These are phyloP conservation scores for Tryphoninae sp. DNA, from an alignment of 2,888 invertebrate genomes.

Conservation along the genomic window DNA sequence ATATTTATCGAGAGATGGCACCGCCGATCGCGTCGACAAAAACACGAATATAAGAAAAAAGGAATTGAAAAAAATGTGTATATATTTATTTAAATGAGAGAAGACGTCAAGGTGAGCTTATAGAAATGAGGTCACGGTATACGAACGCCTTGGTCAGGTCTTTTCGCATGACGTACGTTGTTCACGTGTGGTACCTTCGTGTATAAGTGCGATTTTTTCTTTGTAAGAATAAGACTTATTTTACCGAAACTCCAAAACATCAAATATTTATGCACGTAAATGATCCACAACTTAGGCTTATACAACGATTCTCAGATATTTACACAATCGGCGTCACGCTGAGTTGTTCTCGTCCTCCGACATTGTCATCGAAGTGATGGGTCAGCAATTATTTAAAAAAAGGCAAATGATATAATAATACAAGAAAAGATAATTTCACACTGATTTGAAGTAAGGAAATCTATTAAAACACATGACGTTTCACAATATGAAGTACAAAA, in stretches of 20 bases:
- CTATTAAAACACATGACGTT: background rate
- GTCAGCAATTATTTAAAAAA: slow-evolving; percentile 1
- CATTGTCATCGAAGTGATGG: background rate
- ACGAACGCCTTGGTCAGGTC: slow-evolving; percentile 53
- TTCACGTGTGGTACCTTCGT: slow-evolving; percentile 15
- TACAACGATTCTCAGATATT: background rate
- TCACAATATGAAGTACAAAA: background rate
- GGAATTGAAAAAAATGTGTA: slow-evolving; percentile 12
- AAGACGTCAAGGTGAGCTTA: slow-evolving; percentile 67
- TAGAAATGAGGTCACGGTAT: slow-evolving; percentile 70
- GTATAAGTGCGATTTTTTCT: slow-evolving; percentile 19
- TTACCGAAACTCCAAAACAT: slow-evolving; percentile 12
- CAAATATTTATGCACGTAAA: background rate
- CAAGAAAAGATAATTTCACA: background rate
- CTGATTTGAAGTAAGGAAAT: background rate
- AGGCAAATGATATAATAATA: background rate
- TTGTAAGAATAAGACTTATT: slow-evolving; percentile 1
- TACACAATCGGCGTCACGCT: background rate
- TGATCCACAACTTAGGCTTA: background rate
- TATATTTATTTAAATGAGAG: slow-evolving; percentile 54
- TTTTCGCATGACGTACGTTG: slow-evolving; percentile 52
- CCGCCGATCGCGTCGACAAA: slow-evolving; percentile 42
- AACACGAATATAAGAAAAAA: slow-evolving; percentile 32
- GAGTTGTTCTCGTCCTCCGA: background rate
- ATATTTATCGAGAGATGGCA: slow-evolving; percentile 15